phyloP scores from a whole-genome alignment of 2,113 vertebrate species.

The Neogobius melanostomus region DNA sequence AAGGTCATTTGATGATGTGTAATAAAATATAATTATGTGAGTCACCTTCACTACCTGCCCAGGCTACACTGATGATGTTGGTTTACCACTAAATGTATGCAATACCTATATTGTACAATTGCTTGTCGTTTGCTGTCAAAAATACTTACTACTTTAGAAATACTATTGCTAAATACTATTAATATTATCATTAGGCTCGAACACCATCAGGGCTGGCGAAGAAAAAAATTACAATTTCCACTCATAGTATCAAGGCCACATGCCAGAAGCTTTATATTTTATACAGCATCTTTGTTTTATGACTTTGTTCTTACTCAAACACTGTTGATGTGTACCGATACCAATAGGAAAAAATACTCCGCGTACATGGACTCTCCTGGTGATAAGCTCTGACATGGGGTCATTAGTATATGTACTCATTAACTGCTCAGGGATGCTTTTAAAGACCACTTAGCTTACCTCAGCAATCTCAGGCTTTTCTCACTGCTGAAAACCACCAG shows the following conservation, averaged over 20 bases:
- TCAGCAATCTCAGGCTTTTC: constrained; percentile 64
- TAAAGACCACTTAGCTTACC: constrained; percentile 64
- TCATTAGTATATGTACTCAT: constrained; percentile 73
- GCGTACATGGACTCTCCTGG: constrained; percentile 50
- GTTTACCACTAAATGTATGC: too few relatives aligned
- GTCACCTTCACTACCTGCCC: constrained; percentile 44
- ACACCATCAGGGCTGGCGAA: too few relatives aligned
- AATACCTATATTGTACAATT: too few relatives aligned
- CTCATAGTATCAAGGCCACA: background rate
- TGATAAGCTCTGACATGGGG: constrained; percentile 64
- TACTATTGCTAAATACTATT: too few relatives aligned
- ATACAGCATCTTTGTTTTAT: background rate
- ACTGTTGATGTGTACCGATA: constrained; percentile 43
- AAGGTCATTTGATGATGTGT: constrained; percentile 46
- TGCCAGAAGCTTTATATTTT: background rate
- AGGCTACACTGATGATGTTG: background rate
- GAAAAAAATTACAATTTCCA: too few relatives aligned
- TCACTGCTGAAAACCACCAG: constrained; percentile 47
- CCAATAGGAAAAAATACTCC: constrained; percentile 31
- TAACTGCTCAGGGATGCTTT: constrained; percentile 66
- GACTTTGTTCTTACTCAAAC: constrained; percentile 6
- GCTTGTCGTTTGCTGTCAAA: too few relatives aligned
- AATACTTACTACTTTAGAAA: too few relatives aligned
- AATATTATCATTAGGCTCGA: too few relatives aligned
- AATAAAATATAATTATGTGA: constrained; percentile 56